Evolutionary conservation across 1,140 invertebrate genomes (phyloP), one percentile per base, ranked within the genome.

Genomic region (Philaenus spumarius): DNA sequence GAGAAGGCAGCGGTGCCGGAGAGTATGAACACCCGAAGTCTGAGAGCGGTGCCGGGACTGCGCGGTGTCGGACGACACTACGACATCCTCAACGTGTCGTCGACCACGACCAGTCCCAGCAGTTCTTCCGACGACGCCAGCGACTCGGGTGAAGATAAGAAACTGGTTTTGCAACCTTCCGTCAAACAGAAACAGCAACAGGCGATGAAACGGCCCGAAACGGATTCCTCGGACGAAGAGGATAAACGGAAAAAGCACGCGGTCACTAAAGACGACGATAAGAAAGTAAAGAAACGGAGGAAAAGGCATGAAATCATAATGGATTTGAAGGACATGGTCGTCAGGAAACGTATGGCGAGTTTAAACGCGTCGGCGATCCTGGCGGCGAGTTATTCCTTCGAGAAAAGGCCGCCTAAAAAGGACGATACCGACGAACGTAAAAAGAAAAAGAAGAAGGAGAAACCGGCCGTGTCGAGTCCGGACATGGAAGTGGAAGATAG

Each of bases 341-440:
- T 92, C 1, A 82, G 85, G 62, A 94, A 93, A 68, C 78, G 93
- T 23, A 94, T 95, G 91, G 93, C 93, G 9, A 93, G 89, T 68
- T 73, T 96, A 19, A 96, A 95, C 73, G 93, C 93, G 9, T 88
- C 89, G 9, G 93, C 93, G 14, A 95, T 96, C 63, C 76, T 96
- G 61, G 89, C 92, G 1, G 92, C 92, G 19, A 93, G 88, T 59
- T 94, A 94, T 68, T 83, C 81, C 2, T 75, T 78, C 35, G 91
- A 94, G 69, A 89, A 88, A 71, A 78, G 81, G 20, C 75, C 76
- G 9, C 77, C 73, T 59, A 78, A 80, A 43, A 74, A 74, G 47
- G 75, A 75, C 15, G 75, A 74, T 45, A 72, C 69, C 51, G 68
- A 63, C 9, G 55, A 43, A 12, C 53, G 11, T 23, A 61, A 52